These are phyloP conservation scores for Hephaestus fuliginosus DNA, from an alignment of 2,797 vertebrate species.

Conservation along the genomic window DNA sequence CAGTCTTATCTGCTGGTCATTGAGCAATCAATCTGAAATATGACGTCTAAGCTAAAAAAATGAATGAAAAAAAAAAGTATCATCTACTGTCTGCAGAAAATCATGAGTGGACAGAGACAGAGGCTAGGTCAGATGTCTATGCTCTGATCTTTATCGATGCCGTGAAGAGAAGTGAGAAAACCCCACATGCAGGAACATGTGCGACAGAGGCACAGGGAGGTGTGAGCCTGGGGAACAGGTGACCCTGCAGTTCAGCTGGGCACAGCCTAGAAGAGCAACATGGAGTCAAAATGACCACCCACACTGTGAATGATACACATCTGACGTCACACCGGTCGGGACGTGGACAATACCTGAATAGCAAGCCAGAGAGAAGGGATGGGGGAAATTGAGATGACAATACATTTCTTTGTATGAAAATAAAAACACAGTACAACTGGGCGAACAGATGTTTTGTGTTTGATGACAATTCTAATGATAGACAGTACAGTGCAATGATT, in stretches of 20 bases:
- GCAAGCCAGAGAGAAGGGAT: background rate
- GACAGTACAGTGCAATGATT: too few species aligned
- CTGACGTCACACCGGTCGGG: constrained; percentile 23
- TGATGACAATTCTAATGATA: background rate
- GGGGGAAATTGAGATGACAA: background rate
- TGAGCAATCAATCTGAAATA: constrained; percentile 16
- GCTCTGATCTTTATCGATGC: constrained; percentile 13
- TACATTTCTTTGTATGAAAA: background rate
- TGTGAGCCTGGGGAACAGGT: constrained; percentile 43
- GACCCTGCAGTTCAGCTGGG: constrained; percentile 26
- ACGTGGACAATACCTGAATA: background rate
- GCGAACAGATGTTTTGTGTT: background rate
- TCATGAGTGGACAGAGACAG: background rate
- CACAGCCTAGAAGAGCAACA: constrained; percentile 20
- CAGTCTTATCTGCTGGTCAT: constrained; percentile 22
- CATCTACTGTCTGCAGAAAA: background rate
- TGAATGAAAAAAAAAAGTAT: background rate
- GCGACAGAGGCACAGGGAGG: constrained; percentile 29
- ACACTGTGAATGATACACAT: constrained; percentile 43
- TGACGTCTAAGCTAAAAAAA: background rate
- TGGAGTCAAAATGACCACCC: constrained; percentile 32
- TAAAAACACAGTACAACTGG: background rate
- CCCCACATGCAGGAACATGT: constrained; percentile 35
- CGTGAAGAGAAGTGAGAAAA: constrained; percentile 29
- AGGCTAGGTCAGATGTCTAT: background rate